A percentile compares a stretch with the other conserved stretches of the same genome.
Evolutionary conservation across 2,797 vertebrate genomes (phyloP).

Genomic region (Parotocinclus haroldoi): DNA sequence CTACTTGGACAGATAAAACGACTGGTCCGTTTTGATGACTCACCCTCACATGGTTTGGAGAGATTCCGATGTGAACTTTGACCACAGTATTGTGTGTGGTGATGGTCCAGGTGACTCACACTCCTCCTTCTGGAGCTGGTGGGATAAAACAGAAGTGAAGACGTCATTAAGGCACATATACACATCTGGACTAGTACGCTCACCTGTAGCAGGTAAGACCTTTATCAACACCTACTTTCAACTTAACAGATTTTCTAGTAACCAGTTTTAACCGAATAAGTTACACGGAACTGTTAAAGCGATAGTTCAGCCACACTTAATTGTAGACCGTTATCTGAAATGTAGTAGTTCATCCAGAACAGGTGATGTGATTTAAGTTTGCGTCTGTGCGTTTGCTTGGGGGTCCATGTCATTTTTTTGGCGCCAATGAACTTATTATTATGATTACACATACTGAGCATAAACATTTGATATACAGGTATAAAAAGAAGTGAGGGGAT

Average conservation of each 20-base stretch:
- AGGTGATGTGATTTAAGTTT: too few species aligned
- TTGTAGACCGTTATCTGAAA: too few species aligned
- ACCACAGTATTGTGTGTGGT: too few species aligned
- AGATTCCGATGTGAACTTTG: constrained; percentile 15
- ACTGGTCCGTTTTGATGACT: constrained; percentile 14
- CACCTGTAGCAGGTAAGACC: constrained; percentile 33
- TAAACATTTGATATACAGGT: too few species aligned
- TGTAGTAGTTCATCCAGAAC: too few species aligned
- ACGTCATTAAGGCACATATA: neutral
- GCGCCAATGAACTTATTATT: too few species aligned
- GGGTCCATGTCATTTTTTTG: too few species aligned
- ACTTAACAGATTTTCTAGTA: neutral
- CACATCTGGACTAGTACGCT: constrained; percentile 5
- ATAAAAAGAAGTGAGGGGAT: too few species aligned
- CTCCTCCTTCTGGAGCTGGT: constrained; percentile 3
- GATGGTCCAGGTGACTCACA: neutral
- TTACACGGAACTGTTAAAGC: neutral
- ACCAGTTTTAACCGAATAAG: too few species aligned
- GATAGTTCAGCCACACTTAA: too few species aligned
- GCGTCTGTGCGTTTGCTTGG: too few species aligned
- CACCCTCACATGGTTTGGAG: neutral
- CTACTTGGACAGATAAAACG: neutral
- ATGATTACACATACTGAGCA: too few species aligned
- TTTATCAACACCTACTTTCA: neutral
- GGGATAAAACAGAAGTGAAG: constrained; percentile 10